Base-by-base conservation (phyloP, 2,888 invertebrate genomes). In the Abscondita cerata region DNA sequence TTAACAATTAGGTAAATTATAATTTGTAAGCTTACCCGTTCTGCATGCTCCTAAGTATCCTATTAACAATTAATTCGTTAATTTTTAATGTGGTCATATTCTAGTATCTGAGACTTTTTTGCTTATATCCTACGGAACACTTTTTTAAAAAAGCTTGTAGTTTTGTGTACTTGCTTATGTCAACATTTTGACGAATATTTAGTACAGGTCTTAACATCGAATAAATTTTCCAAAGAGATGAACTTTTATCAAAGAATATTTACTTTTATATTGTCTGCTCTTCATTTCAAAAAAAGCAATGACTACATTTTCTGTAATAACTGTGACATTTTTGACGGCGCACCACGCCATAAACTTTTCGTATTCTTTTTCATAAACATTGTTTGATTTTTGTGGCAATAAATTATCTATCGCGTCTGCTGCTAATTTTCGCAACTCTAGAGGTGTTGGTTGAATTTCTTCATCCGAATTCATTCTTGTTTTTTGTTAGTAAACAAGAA, bases 201-300 rank as follows among this genome's bases (percentile, higher is more conserved):
- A 53, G 16, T 25, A 41, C 20, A 3, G 41, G 19, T 13, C 20
- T 20, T 25, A 53, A 36, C 16, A 54, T 54, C 1, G 47, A 54
- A 40, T 54, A 54, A n/a, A n/a, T n/a, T n/a, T n/a, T n/a, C n/a
- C n/a, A n/a, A 12, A 54, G 8, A 1, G 31, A 34, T 1, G 54
- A 54, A n/a, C n/a, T n/a, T n/a, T n/a, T n/a, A n/a, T n/a, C n/a
- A n/a, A n/a, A n/a, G n/a, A n/a, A n/a, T n/a, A n/a, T n/a, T n/a
- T n/a, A 33, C 15, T 34, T 40, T 46, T 54, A 4, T 54, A 44
- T 1, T 8, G 12, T 8, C 33, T 54, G n/a, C 25, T 13, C 1
- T 13, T 13, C 11, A 8, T 31, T 20, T 40, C 41, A 25, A 25
- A 53, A 54, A 34, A 54, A 4, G 25, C 25, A 25, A 25, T 25